These are phyloP conservation scores for Cabera pusaria DNA, from an alignment of 2,888 invertebrate species.

Conservation along the genomic window DNA sequence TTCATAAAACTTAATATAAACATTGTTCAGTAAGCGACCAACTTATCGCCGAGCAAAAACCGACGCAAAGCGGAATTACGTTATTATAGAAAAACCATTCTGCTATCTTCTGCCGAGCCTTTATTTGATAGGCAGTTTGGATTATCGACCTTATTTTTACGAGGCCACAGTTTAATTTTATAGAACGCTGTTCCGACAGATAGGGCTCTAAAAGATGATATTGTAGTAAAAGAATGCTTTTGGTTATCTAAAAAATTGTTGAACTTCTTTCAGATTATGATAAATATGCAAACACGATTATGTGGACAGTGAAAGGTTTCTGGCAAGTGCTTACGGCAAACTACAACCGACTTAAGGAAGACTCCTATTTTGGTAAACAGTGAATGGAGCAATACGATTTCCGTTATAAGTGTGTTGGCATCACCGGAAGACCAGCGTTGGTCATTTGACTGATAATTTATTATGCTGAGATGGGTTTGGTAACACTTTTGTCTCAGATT, in stretches of 20 bases:
- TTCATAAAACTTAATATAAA: too few relatives aligned
- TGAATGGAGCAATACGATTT: too few relatives aligned
- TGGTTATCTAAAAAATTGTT: conserved; percentile 4
- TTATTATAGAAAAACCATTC: conserved; percentile 24
- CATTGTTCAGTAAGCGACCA: neutral
- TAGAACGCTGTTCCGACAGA: neutral
- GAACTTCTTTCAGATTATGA: conserved; percentile 8
- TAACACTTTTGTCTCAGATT: too few relatives aligned
- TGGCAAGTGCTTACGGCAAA: too few relatives aligned
- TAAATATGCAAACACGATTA: conserved; percentile 1
- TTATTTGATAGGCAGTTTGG: neutral
- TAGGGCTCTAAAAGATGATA: conserved; percentile 2
- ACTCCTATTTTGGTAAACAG: too few relatives aligned
- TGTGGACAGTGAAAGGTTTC: too few relatives aligned
- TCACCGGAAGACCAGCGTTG: too few relatives aligned
- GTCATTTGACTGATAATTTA: too few relatives aligned
- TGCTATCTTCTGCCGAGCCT: conserved; percentile 8
- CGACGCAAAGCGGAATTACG: conserved; percentile 13
- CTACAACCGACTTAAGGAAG: too few relatives aligned
- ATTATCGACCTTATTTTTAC: conserved; percentile 10
- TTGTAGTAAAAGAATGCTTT: conserved; percentile 2
- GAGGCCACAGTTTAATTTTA: conserved; percentile 3
- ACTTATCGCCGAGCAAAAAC: conserved; percentile 11
- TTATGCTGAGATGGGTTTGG: too few relatives aligned
- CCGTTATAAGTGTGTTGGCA: too few relatives aligned